Evolutionary conservation across 2,888 invertebrate species (phyloP).

Genomic region (Leptura quadrifasciata): DNA sequence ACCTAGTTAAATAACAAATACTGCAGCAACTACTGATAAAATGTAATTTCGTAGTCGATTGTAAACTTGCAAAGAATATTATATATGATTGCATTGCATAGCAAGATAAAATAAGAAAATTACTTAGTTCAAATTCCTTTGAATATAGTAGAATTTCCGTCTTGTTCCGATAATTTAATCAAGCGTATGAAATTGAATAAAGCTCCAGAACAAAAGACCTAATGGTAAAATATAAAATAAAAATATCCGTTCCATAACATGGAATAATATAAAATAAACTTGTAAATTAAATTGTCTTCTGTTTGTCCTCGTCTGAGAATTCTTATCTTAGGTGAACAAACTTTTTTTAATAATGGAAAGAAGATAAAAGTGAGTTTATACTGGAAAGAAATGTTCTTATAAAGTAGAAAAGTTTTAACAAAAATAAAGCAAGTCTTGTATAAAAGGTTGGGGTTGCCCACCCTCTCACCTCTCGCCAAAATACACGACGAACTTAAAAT

Average conservation of each 20-base stretch:
- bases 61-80: constrained; percentile 31
- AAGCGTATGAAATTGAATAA: constrained; percentile 50
- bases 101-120: constrained; percentile 49
- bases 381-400: constrained; percentile 69
- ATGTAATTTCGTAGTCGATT: constrained; percentile 8
- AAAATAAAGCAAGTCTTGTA: constrained; percentile 66
- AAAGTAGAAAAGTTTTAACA: constrained; percentile 69
- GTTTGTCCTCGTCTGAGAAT: constrained; percentile 60
- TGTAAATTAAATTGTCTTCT: constrained; percentile 62
- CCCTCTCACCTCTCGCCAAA: constrained; percentile 44
- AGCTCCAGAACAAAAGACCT: constrained; percentile 50
- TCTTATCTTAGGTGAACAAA: constrained; percentile 67
- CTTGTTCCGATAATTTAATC: constrained; percentile 54
- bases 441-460: constrained; percentile 59
- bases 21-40: neutral
- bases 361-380: constrained; percentile 69
- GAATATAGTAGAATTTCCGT: constrained; percentile 50
- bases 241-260: constrained; percentile 50
- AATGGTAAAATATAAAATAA: constrained; percentile 52
- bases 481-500: constrained; percentile 66
- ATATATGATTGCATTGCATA: constrained; percentile 46
- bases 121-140: constrained; percentile 44
- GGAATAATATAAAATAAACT: constrained; percentile 50
- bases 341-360: constrained; percentile 70
- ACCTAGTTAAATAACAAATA: neutral